These are phyloP conservation scores for Nudaria mundana DNA, from an alignment of 2,888 invertebrate genomes.

Conservation along the genomic window DNA sequence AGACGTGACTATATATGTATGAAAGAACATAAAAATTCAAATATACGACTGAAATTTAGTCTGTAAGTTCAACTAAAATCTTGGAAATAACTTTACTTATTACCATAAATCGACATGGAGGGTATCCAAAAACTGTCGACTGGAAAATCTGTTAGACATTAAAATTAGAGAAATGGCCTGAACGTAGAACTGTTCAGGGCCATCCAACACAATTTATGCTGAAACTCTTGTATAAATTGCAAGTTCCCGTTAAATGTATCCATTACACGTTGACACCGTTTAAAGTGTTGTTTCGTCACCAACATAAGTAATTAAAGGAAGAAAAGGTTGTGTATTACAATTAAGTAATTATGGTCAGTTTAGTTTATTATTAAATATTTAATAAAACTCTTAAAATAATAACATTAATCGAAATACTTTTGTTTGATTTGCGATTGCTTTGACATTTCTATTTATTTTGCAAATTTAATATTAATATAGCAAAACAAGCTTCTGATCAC, in stretches of 20 bases:
- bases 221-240: constrained; percentile 66
- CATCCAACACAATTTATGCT: constrained; percentile 55
- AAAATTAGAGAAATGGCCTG: constrained; percentile 35
- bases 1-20: too few species aligned
- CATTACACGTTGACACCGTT: constrained; percentile 66
- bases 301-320: constrained; percentile 10
- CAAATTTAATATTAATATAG: too few species aligned
- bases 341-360: too few species aligned
- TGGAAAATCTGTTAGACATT: constrained; percentile 39
- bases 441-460: too few species aligned
- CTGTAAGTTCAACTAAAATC: not conserved
- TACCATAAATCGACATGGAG: constrained; percentile 9
- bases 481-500: too few species aligned
- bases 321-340: too few species aligned
- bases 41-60: too few species aligned
- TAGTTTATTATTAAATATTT: too few species aligned
- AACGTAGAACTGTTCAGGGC: constrained; percentile 40
- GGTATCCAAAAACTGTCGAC: constrained; percentile 19
- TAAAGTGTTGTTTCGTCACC: constrained; percentile 33
- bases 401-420: too few species aligned
- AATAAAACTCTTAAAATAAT: too few species aligned
- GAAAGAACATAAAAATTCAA: too few species aligned
- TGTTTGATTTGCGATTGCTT: too few species aligned
- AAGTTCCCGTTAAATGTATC: constrained; percentile 68
- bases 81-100: not conserved